Percentiles rank a stretch among this genome's conserved stretches.
phyloP scores from a whole-genome alignment of 2,797 vertebrate species.

The Macrochelys suwanniensis region DNA sequence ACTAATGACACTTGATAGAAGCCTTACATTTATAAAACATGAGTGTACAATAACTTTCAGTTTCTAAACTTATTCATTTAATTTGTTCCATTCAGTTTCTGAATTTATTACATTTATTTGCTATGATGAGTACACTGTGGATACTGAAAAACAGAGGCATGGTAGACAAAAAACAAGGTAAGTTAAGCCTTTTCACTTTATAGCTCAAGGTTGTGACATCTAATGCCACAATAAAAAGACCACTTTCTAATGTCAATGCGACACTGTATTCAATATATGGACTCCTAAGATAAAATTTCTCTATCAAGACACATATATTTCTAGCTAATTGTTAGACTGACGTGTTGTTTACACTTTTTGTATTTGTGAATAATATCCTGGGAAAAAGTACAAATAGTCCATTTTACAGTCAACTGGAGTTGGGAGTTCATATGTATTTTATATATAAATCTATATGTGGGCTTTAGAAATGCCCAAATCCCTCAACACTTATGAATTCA shows the following conservation, averaged over 20 bases:
- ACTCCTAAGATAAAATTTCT: not conserved
- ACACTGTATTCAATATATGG: not conserved
- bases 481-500: not conserved
- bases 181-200: not conserved
- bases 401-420: not conserved
- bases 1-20: not conserved
- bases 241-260: not conserved
- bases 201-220: conserved; percentile 11
- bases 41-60: not conserved
- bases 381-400: not conserved
- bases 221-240: not conserved
- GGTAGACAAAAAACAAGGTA: not conserved
- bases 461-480: not conserved
- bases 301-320: not conserved
- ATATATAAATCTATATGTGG: not conserved
- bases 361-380: not conserved
- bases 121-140: conserved; percentile 1
- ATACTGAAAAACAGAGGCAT: conserved; percentile 15
- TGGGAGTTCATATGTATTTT: not conserved
- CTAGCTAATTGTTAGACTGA: not conserved
- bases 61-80: not conserved
- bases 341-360: not conserved
- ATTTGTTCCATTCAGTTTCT: not conserved
- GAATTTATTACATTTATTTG: not conserved
- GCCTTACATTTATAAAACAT: not conserved